Conservation (phyloP, 2,113 vertebrate species). For the Sterna hirundo region DNA sequence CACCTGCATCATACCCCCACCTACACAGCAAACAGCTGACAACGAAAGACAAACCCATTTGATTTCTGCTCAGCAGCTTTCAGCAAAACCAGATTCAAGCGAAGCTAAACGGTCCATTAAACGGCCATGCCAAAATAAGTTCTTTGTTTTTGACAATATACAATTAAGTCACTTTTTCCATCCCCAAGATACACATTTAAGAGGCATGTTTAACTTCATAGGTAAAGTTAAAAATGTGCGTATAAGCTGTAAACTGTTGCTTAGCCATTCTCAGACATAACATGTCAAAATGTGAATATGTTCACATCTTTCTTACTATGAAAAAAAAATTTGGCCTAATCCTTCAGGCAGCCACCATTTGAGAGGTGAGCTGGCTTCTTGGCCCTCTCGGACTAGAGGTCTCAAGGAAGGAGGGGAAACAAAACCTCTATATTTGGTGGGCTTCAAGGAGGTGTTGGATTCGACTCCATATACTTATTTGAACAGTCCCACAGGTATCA, state of each 20-base stretch:
- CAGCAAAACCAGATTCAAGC: slow-evolving; percentile 49
- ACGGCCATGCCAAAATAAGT: slow-evolving; percentile 15
- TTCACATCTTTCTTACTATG: background rate
- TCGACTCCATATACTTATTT: background rate
- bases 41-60: slow-evolving; percentile 21
- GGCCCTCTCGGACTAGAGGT: background rate
- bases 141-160: slow-evolving; percentile 40
- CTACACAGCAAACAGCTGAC: slow-evolving; percentile 42
- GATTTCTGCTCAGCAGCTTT: slow-evolving; percentile 20
- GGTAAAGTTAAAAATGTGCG: slow-evolving; percentile 14
- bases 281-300: background rate
- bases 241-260: slow-evolving; percentile 24
- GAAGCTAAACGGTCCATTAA: slow-evolving; percentile 37
- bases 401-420: background rate
- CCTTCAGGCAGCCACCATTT: background rate
- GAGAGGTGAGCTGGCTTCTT: background rate
- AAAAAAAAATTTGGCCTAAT: background rate
- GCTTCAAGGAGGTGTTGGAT: background rate
- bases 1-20: slow-evolving; percentile 59
- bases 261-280: slow-evolving; percentile 35
- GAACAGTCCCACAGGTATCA: background rate
- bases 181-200: background rate
- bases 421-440: background rate
- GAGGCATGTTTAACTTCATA: slow-evolving; percentile 34
- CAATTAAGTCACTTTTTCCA: slow-evolving; percentile 40